Base-by-base conservation (phyloP, 23 tunicate species). In the Diplosoma virens region DNA sequence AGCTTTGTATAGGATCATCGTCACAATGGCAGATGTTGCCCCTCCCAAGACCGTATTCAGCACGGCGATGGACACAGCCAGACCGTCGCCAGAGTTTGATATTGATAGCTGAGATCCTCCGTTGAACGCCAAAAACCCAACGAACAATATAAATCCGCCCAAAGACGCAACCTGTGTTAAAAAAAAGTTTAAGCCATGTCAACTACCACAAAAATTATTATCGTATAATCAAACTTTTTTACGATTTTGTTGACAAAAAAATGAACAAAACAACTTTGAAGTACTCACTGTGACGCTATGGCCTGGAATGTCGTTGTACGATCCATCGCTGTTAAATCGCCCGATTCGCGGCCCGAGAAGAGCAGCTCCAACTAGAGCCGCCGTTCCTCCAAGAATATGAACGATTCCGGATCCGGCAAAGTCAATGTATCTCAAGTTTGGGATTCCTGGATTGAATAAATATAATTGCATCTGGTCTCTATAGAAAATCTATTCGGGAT, bases 81-180 rank as follows among this genome's bases (percentile, higher is more conserved):
- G 79, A 7, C 86, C 89, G 58, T 86, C 87, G 1, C 79, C 84
- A 0, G 69, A 70, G 23, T 81, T 47, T 5, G 91, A 76, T 35
- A 93, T 93, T 3, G 84, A 25, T 31, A 80, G 76, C 33, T 86
- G 93, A 20, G 98, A 93, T 11, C 98, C 98, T 23, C 98, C 98
- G 72, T 93, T 93, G 76, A 93, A 93, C 1, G 98, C 98, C 77
- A 93, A 45, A 60, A 93, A 93, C 9, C 98, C 93, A 17, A 82
- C 76, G 33, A 76, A 81, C 55, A 93, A 53, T 6, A 86, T 86
- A 52, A 93, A 93, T 22, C 77, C 98, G 9, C 98, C 98, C 69
- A 93, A 37, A 41, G 86, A 59, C 5, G 86, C 86, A 18, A 81
- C 79, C 86, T 81, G 45, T 41, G 50, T 41, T 9, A 9, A 41